Evolutionary conservation across 2,797 vertebrate species (phyloP).

Genomic region (Aplochiton taeniatus): DNA sequence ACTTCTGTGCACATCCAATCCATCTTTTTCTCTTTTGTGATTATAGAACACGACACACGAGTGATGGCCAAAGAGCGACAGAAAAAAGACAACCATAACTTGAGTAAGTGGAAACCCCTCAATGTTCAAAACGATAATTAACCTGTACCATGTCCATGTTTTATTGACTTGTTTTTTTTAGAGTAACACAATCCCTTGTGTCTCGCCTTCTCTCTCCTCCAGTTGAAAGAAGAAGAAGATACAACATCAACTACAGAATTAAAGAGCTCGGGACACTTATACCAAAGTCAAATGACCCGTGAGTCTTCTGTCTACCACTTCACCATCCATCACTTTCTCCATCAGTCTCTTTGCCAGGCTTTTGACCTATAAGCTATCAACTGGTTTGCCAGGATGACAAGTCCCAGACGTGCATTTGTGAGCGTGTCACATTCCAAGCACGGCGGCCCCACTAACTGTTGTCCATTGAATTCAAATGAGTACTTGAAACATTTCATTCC

Average conservation of each 20-base stretch:
- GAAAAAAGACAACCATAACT: constrained; percentile 98
- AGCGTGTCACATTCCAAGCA: constrained; percentile 46
- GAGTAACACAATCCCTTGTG: background rate
- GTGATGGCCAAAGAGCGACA: constrained; percentile 94
- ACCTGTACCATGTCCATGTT: background rate
- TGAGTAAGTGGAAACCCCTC: constrained; percentile 82
- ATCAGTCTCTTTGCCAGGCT: background rate
- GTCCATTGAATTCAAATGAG: constrained; percentile 62
- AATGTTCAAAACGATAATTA: too few species aligned
- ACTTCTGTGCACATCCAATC: constrained; percentile 56
- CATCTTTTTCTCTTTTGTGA: constrained; percentile 48
- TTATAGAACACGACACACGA: constrained; percentile 88
- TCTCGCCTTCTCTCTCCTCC: constrained; percentile 29
- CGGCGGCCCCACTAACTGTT: constrained; percentile 49
- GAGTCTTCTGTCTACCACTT: constrained; percentile 66
- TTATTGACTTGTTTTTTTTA: background rate
- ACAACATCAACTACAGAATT: constrained; percentile 99
- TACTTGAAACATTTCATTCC: constrained; percentile 55
- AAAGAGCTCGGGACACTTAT: constrained; percentile 98
- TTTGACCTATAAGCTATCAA: background rate
- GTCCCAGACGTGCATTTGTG: background rate
- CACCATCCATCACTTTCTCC: background rate
- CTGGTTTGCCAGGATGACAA: background rate
- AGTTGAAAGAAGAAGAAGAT: constrained; percentile 97
- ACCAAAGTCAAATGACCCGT: constrained; percentile 98